Conservation (phyloP, 2,797 vertebrate species). For the Fringilla coelebs region DNA sequence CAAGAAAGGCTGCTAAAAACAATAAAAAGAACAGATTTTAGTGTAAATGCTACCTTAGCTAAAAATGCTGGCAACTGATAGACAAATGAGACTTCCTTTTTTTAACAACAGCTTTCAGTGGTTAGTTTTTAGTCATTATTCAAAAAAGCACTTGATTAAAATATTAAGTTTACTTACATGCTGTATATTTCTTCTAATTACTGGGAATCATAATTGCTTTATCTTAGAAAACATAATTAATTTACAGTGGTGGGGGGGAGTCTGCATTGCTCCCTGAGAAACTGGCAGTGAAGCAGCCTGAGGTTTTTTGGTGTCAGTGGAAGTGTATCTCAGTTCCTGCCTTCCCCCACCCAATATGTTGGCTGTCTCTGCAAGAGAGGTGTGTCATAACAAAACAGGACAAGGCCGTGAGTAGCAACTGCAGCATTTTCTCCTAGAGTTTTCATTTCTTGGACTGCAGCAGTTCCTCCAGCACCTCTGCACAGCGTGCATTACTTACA, state of each 20-base stretch:
- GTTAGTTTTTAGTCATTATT: background rate
- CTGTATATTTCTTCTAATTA: background rate
- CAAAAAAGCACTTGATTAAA: background rate
- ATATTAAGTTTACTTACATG: background rate
- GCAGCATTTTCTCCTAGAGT: background rate
- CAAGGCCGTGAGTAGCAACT: background rate
- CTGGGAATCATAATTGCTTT: background rate
- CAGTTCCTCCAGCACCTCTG: background rate
- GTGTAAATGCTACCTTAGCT: background rate
- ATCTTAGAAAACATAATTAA: background rate
- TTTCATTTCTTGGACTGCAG: background rate
- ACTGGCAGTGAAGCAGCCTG: background rate
- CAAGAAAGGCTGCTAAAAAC: background rate
- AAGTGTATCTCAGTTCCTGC: background rate
- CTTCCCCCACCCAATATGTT: background rate
- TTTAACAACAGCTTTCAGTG: background rate
- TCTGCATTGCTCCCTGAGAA: background rate
- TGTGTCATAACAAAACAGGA: background rate
- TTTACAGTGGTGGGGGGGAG: background rate
- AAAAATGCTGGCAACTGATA: background rate
- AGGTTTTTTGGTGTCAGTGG: background rate
- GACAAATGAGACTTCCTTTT: background rate
- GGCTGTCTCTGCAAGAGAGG: background rate
- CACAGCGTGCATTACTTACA: background rate
- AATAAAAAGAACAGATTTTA: background rate